Conservation (phyloP, 2,888 invertebrate genomes). For the Torymus tubicola region DNA sequence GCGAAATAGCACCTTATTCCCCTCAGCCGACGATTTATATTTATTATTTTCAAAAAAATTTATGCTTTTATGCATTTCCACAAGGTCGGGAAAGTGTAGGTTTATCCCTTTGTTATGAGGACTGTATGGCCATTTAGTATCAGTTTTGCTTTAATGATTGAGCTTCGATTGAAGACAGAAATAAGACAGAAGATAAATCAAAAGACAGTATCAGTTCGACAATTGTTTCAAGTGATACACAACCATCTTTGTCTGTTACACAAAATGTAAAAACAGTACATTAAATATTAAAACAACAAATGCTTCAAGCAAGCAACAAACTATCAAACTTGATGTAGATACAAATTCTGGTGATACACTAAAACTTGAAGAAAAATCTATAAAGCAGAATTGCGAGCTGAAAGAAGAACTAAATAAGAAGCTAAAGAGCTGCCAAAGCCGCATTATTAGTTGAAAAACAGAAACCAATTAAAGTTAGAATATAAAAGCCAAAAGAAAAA, state of each 20-base stretch:
- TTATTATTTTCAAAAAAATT: conserved; percentile 80
- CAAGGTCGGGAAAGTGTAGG: conserved; percentile 86
- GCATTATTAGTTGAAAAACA: conserved; percentile 68
- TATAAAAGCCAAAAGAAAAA: conserved; percentile 38
- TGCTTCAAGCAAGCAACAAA: background rate
- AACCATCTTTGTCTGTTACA: conserved; percentile 1
- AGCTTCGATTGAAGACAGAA: conserved; percentile 92
- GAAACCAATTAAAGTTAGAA: conserved; percentile 61
- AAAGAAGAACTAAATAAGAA: conserved; percentile 89
- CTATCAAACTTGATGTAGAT: conserved; percentile 18
- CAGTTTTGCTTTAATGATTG: conserved; percentile 96
- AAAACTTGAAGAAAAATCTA: conserved; percentile 79
- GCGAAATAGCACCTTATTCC: too few relatives aligned
- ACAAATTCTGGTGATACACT: background rate
- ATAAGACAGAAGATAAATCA: conserved; percentile 19
- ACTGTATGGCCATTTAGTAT: conserved; percentile 93
- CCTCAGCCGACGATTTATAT: too few relatives aligned
- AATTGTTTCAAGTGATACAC: background rate
- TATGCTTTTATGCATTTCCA: conserved; percentile 95
- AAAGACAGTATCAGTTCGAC: conserved; percentile 82
- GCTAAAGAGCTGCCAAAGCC: conserved; percentile 87
- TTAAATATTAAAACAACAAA: conserved; percentile 32
- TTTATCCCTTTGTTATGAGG: conserved; percentile 93
- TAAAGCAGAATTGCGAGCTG: conserved; percentile 86
- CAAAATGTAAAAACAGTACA: conserved; percentile 44